Evolutionary conservation across 1,140 invertebrate genomes (phyloP), one percentile per base, ranked within the genome.

Genomic region (Geopemphigus sp.): DNA sequence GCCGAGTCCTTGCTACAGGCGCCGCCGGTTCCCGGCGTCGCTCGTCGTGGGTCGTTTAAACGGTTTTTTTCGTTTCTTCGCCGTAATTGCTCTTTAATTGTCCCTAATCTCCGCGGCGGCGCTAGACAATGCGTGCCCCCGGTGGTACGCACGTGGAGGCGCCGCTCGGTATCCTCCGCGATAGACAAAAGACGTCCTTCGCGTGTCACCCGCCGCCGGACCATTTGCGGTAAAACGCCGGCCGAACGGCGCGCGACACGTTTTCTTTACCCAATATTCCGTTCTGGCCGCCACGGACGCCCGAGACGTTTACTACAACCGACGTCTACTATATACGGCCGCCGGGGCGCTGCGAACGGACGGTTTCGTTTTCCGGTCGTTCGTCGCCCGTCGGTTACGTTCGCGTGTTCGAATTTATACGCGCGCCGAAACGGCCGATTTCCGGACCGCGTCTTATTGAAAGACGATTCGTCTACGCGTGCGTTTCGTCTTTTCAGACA

Each of bases 51-150:
- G 17, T 15, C 14, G 5, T 24, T n/a, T 54, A 29, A 61, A 61
- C 59, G 24, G 26, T 50, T 22, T 70, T 47, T 68, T 19, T 17
- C 6, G 3, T 53, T 26, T 22, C 53, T 14, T 3, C 26, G 15
- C 15, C 53, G 50, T 70, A 53, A 70, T 70, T 50, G 47, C 45
- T 70, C 47, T 8, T 5, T 70, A 70, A 70, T 50, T 70, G 24
- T 70, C 47, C 66, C 47, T 70, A 70, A 70, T 53, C 45, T 50
- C 22, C n/a, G n/a, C n/a, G n/a, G n/a, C n/a, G n/a, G n/a, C n/a
- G n/a, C n/a, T n/a, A 70, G 19, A 70, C 39, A 70, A 70, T 50
- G 53, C 66, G 10, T 6, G 32, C 19, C 19, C 15, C 10, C 24
- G 26, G 26, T 6, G 24, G 19, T 56, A 56, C 54, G 5, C n/a